A percentile compares a stretch with the other conserved stretches of the same genome.
Conservation (phyloP, 2,888 invertebrate genomes). For the Drosophila recens region DNA sequence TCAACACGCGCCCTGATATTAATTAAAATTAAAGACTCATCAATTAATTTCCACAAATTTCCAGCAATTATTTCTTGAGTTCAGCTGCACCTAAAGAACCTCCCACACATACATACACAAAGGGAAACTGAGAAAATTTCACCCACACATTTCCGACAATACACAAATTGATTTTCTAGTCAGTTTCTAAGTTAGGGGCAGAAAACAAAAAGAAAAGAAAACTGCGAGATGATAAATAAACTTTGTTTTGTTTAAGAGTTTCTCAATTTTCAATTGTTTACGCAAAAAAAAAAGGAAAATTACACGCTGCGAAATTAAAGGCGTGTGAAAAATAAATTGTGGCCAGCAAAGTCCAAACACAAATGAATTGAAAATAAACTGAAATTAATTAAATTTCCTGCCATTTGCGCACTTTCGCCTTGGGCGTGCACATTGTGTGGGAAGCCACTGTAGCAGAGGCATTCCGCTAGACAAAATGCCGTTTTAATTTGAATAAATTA, state of each 20-base stretch:
- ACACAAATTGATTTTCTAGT: conserved; percentile 31
- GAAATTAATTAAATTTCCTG: conserved; percentile 56
- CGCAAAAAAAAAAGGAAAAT: conserved; percentile 50
- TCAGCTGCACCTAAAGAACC: conserved; percentile 29
- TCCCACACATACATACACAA: conserved; percentile 18
- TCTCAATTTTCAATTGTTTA: conserved; percentile 54
- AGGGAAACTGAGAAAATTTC: conserved; percentile 31
- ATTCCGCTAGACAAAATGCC: conserved; percentile 40
- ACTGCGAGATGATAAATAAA: conserved; percentile 29
- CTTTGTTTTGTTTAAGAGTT: conserved; percentile 36
- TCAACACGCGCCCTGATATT: conserved; percentile 17
- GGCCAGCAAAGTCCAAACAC: conserved; percentile 32
- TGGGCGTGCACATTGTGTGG: conserved; percentile 38
- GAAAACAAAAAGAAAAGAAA: conserved; percentile 9
- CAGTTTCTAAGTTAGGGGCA: conserved; percentile 15
- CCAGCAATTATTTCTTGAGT: conserved; percentile 32
- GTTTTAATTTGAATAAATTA: conserved; percentile 69
- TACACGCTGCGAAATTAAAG: conserved; percentile 57
- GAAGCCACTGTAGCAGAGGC: conserved; percentile 44
- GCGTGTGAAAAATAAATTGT: conserved; percentile 65
- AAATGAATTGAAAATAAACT: conserved; percentile 44
- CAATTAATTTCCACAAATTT: conserved; percentile 50
- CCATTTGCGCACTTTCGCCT: conserved; percentile 46
- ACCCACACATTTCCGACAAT: conserved; percentile 41
- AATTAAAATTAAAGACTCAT: conserved; percentile 44